Base-by-base conservation (phyloP, 2,888 invertebrate genomes). In the Amblyjoppa proteus region DNA sequence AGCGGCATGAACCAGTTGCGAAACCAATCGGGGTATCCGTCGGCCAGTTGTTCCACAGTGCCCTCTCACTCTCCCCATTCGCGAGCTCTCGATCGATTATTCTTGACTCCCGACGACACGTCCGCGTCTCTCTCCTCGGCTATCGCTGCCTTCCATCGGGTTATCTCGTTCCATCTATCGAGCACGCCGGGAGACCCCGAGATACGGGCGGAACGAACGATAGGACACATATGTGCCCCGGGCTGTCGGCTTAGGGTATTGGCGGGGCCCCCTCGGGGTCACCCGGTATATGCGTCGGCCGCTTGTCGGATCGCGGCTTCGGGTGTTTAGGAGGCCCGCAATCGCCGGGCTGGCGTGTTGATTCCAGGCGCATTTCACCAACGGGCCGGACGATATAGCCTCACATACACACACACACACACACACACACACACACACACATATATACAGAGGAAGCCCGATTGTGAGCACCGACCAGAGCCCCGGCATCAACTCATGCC, bases 281-380 rank as follows among this genome's bases (percentile, higher is more conserved):
- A 90, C 90, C 90, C 90, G 90, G 89, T 91, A 91, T 90, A 91
- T 90, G 89, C 90, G 89, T 90, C 88, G 83, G 69, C 68, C 88
- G 90, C 87, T 90, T 89, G 90, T 89, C 90, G 91, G 90, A 92
- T 91, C 91, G 91, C 90, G 91, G 92, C 91, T 92, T 88, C 88
- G 89, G 91, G 91, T 92, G 91, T 92, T 92, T 91, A 92, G 92
- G 92, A 90, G 89, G 45, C 89, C 91, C 91, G 89, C 91, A 91
- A 91, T 92, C 92, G 92, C 90, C 90, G 89, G 90, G 90, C 87
- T 90, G 91, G 91, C 89, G 90, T 91, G 92, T 91, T 90, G 92
- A 91, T 91, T 91, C 90, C 86, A 88, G 81, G 83, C 84, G 80
- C 73, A 78, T 86, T 87, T 53, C 74, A 77, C 77, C 87, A 87